These are phyloP conservation scores for Amblyjoppa proteus DNA, from an alignment of 2,888 invertebrate species.

Conservation along the genomic window DNA sequence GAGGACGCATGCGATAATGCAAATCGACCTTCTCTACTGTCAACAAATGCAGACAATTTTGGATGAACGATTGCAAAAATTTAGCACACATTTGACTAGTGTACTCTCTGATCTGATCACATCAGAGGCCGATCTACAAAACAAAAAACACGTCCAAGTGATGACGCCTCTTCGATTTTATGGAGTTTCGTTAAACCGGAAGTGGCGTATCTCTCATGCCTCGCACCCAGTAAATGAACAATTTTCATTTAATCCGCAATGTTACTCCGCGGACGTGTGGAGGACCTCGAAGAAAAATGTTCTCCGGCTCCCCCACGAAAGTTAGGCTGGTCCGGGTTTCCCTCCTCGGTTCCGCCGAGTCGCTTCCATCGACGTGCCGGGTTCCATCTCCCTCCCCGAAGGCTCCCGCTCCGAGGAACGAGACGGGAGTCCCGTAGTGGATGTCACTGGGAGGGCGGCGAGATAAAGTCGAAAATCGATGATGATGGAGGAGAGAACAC, in stretches of 20 bases:
- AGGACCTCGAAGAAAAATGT: constrained; percentile 34
- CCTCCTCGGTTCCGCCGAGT: constrained; percentile 27
- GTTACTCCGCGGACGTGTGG: constrained; percentile 21
- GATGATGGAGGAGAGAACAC: constrained; percentile 40
- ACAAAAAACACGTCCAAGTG: too few relatives aligned
- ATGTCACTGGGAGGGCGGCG: constrained; percentile 27
- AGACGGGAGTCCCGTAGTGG: constrained; percentile 35
- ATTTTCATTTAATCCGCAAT: background rate
- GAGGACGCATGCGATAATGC: too few relatives aligned
- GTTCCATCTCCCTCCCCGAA: background rate
- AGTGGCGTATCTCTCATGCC: too few relatives aligned
- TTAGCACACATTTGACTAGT: too few relatives aligned
- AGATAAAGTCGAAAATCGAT: constrained; percentile 52
- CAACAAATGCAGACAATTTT: too few relatives aligned
- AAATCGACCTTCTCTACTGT: too few relatives aligned
- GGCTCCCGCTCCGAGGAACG: constrained; percentile 36
- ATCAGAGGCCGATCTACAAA: too few relatives aligned
- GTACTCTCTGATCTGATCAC: too few relatives aligned
- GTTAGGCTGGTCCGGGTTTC: background rate
- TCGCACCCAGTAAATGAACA: background rate
- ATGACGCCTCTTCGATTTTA: too few relatives aligned
- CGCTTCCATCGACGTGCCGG: constrained; percentile 19
- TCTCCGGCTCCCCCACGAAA: background rate
- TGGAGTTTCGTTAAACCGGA: background rate
- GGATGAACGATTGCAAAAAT: too few relatives aligned